Evolutionary conservation across 1,140 invertebrate species (phyloP).

Genomic region (Glossosoma conforme): DNA sequence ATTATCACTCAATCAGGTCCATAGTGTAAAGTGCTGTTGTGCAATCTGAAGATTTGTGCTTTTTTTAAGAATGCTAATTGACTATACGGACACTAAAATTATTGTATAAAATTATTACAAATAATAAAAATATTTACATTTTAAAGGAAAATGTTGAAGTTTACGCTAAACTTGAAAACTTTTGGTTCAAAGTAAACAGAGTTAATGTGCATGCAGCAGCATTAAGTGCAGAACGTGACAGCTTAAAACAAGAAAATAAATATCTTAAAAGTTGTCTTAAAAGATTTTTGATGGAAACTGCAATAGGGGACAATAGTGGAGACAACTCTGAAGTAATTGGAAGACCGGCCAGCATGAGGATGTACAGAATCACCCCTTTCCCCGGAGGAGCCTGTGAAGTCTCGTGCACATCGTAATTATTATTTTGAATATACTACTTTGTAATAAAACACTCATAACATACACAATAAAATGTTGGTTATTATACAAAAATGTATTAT

Average conservation of each 20-base stretch:
- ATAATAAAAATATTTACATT: neutral
- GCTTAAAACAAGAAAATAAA: constrained; percentile 41
- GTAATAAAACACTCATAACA: constrained; percentile 8
- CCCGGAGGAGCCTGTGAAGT: constrained; percentile 32
- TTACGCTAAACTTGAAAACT: constrained; percentile 45
- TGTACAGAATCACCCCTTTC: constrained; percentile 36
- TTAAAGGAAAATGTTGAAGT: constrained; percentile 42
- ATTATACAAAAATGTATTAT: neutral
- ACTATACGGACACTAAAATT: constrained; percentile 17
- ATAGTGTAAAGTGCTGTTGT: too few relatives aligned
- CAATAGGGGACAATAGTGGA: constrained; percentile 37
- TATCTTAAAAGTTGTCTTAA: constrained; percentile 47
- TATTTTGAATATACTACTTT: neutral
- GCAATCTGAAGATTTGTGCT: too few relatives aligned
- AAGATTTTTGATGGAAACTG: constrained; percentile 44
- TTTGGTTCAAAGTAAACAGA: constrained; percentile 44
- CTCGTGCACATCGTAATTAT: constrained; percentile 9
- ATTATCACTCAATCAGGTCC: too few relatives aligned
- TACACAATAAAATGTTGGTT: neutral
- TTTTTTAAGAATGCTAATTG: too few relatives aligned
- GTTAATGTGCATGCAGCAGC: constrained; percentile 42
- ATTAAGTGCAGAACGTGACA: constrained; percentile 40
- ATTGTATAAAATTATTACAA: neutral
- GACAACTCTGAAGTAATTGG: constrained; percentile 18
- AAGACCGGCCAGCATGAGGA: constrained; percentile 38